Evolutionary conservation across 2,888 invertebrate species (phyloP), one percentile per base, ranked within the genome.

Genomic region (Choreutis nemorana): DNA sequence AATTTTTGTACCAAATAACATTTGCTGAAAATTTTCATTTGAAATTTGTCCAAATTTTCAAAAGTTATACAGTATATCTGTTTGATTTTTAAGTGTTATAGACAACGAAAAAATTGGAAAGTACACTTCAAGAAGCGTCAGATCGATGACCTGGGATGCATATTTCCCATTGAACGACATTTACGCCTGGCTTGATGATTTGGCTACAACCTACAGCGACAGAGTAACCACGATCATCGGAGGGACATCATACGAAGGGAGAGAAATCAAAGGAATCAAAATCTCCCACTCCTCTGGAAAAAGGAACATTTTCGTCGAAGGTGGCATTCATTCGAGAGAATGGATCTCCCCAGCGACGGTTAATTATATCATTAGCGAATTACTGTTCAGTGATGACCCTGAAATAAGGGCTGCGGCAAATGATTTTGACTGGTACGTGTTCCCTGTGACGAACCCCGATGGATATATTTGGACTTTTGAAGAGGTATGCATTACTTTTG

Each of bases 391-490:
- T 38, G 44, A 59, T 2, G 57, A 83, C 35, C 40, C 54, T 0
- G 70, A 75, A 3, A 56, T 80, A 0, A 59, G 58, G 33, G 49
- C 63, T 1, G 68, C 81, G 23, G 84, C 82, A 0, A 62, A 67
- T n/a, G 73, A 70, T 33, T 81, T 73, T 44, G 87, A 90, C 46
- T 91, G 88, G 87, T 87, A 89, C 48, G 78, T 91, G 22, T 80
- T 90, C 35, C 90, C 91, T 0, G 81, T 86, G 1, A 78, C 85
- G 6, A 91, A 91, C 54, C 91, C 90, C 15, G 91, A 91, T 62
- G 91, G 91, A 1, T 91, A 84, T 48, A 82, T 82, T 23, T 87
- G 84, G 68, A 85, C 86, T 1, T 87, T 87, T 52, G 79, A 77
- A 7, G 58, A 55, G n/a, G 84, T 81, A 55, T 53, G 48, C 23